A percentile compares a stretch with the other conserved stretches of the same genome.
Conservation (phyloP, 1,140 invertebrate genomes). For the Drosophila busckii region DNA sequence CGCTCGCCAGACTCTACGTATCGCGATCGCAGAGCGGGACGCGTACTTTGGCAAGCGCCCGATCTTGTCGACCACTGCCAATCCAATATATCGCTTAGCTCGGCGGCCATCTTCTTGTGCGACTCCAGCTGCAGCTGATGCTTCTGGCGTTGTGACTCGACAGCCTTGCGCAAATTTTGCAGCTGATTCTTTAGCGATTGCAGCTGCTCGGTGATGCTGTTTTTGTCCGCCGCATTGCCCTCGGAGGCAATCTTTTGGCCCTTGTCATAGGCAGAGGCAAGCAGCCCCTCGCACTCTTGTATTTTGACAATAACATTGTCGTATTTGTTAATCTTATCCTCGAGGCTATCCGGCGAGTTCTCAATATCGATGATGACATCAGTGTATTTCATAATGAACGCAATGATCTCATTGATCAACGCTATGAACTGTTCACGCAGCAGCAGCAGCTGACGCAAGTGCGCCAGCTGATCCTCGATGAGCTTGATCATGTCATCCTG, state of each 20-base stretch:
- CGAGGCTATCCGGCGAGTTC: slow-evolving; percentile 86
- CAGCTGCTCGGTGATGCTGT: slow-evolving; percentile 91
- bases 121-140: slow-evolving; percentile 93
- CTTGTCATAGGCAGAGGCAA: slow-evolving; percentile 92
- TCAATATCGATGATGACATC: slow-evolving; percentile 92
- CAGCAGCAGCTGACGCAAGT: slow-evolving; percentile 86
- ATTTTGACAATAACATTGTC: slow-evolving; percentile 91
- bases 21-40: slow-evolving; percentile 89
- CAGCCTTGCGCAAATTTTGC: slow-evolving; percentile 87
- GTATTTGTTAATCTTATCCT: slow-evolving; percentile 93
- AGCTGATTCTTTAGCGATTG: slow-evolving; percentile 92
- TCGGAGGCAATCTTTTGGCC: slow-evolving; percentile 94
- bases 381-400: slow-evolving; percentile 92
- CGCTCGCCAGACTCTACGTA: slow-evolving; percentile 88
- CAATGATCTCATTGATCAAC: slow-evolving; percentile 91
- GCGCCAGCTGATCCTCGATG: slow-evolving; percentile 91
- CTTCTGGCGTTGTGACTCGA: slow-evolving; percentile 91
- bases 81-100: slow-evolving; percentile 89
- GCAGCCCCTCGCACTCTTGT: slow-evolving; percentile 91
- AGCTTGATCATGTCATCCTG: slow-evolving; percentile 90
- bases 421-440: slow-evolving; percentile 92
- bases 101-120: slow-evolving; percentile 88
- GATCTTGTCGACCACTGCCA: slow-evolving; percentile 91
- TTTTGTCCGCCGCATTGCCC: slow-evolving; percentile 90
- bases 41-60: slow-evolving; percentile 89